These are phyloP conservation scores for Notamacropus eugenii DNA, from an alignment of 2,797 vertebrate genomes.

Conservation along the genomic window DNA sequence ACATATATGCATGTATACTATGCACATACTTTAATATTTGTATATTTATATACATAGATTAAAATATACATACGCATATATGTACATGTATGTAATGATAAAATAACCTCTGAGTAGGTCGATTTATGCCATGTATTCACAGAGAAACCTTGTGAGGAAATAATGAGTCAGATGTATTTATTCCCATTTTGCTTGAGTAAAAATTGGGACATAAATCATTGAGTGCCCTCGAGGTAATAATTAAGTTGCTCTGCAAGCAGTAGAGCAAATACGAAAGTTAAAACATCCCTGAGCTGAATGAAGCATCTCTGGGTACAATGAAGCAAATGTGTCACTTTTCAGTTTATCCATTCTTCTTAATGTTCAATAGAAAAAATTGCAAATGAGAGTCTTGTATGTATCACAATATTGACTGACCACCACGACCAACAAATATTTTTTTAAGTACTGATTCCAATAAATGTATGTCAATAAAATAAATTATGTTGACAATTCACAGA, in stretches of 20 bases:
- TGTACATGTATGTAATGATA: background rate
- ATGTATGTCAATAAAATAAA: background rate
- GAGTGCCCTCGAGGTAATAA: background rate
- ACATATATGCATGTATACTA: background rate
- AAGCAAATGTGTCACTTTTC: background rate
- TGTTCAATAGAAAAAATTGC: background rate
- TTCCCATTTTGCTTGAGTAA: background rate
- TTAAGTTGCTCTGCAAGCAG: background rate
- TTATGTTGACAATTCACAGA: slow-evolving; percentile 29
- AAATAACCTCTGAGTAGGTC: background rate
- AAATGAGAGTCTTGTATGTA: background rate
- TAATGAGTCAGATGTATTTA: background rate
- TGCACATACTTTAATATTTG: background rate
- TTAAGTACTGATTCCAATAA: slow-evolving; percentile 40
- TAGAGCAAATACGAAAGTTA: background rate
- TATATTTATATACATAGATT: background rate
- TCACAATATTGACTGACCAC: background rate
- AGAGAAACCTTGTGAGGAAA: background rate
- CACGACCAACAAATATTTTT: background rate
- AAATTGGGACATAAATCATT: background rate
- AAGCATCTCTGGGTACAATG: background rate
- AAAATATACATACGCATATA: background rate
- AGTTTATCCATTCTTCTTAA: background rate
- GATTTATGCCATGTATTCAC: background rate
- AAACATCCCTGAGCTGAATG: background rate